Evolutionary conservation across 2,113 vertebrate species (phyloP).

Genomic region (Nibea coibor): DNA sequence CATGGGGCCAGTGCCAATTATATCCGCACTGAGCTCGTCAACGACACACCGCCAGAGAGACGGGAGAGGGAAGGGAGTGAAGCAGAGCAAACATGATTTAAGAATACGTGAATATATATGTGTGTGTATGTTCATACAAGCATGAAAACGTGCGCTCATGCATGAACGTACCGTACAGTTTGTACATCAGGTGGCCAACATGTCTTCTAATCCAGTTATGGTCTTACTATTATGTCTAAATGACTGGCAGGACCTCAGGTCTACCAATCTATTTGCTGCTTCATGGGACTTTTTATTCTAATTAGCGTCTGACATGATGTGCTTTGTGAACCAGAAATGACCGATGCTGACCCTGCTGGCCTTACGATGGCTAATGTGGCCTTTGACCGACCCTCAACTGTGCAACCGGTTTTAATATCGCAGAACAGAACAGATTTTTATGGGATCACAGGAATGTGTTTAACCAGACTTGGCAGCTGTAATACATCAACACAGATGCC

Average conservation of each 20-base stretch:
- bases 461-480: constrained; percentile 32
- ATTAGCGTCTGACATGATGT: neutral
- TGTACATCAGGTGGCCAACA: constrained; percentile 46
- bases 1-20: constrained; percentile 77
- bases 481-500: constrained; percentile 36
- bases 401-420: neutral
- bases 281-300: neutral
- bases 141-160: constrained; percentile 25
- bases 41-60: constrained; percentile 40
- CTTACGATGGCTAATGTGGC: neutral
- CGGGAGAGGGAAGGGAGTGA: constrained; percentile 1
- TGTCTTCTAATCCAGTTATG: constrained; percentile 17
- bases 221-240: neutral
- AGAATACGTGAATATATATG: constrained; percentile 23
- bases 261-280: neutral
- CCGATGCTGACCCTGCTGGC: neutral
- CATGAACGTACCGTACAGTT: constrained; percentile 1
- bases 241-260: constrained; percentile 26
- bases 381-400: neutral
- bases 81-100: constrained; percentile 17
- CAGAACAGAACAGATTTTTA: constrained; percentile 9
- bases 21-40: constrained; percentile 63
- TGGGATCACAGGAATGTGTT: constrained; percentile 18
- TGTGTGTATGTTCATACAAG: constrained; percentile 15
- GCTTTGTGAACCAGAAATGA: neutral